phyloP scores from a whole-genome alignment of 2,797 vertebrate genomes.

The Notolepis coatsorum region DNA sequence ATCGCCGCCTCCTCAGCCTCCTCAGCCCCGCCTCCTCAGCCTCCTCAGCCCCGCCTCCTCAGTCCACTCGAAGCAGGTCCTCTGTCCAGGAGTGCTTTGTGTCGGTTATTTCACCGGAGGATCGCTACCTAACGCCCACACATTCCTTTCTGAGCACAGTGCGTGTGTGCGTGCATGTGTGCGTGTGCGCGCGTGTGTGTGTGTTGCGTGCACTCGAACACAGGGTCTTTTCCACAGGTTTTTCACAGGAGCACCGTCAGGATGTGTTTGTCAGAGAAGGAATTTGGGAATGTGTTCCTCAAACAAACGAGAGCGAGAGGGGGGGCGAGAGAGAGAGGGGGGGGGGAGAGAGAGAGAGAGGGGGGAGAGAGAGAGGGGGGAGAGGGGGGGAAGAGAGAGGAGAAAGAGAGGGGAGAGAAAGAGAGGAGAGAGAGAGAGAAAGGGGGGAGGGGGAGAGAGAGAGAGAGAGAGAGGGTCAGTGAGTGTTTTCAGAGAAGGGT shows the following conservation, averaged over 20 bases:
- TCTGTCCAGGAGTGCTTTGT: slow-evolving; percentile 57
- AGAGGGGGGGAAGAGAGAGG: neutral
- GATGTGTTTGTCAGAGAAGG: slow-evolving; percentile 77
- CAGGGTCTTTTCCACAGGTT: slow-evolving; percentile 65
- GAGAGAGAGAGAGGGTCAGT: slow-evolving; percentile 51
- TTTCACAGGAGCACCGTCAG: slow-evolving; percentile 72
- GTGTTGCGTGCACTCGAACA: slow-evolving; percentile 48
- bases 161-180: slow-evolving; percentile 1
- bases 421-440: neutral
- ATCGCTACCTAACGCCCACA: slow-evolving; percentile 65
- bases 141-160: slow-evolving; percentile 69
- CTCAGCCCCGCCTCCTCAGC: no score
- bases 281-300: slow-evolving; percentile 78
- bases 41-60: no score
- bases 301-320: slow-evolving; percentile 70
- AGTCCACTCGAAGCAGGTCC: no score
- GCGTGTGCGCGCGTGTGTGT: slow-evolving; percentile 3
- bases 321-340: neutral
- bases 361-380: neutral
- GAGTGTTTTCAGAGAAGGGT: slow-evolving; percentile 42
- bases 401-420: neutral
- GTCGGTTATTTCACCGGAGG: slow-evolving; percentile 44
- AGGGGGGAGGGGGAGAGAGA: slow-evolving; percentile 7
- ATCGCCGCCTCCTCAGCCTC: no score
- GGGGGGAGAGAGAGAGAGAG: slow-evolving; percentile 38